A percentile compares a stretch with the other conserved stretches of the same genome.
phyloP scores from a whole-genome alignment of 2,797 vertebrate species.

The Rhinoraja longicauda region DNA sequence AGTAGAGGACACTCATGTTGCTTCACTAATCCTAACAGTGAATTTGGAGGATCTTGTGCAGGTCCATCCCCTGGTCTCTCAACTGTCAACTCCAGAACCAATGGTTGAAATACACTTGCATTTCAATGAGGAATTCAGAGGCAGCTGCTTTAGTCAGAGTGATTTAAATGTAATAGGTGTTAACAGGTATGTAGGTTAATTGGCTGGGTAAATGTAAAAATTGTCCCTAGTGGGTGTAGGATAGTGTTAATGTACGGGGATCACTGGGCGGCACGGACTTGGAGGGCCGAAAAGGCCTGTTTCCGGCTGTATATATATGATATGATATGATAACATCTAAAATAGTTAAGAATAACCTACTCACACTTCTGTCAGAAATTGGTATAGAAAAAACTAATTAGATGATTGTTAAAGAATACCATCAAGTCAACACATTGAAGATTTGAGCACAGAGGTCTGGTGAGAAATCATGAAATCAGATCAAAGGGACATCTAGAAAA shows the following conservation, averaged over 20 bases:
- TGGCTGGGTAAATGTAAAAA: too few relatives aligned
- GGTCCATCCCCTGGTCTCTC: background rate
- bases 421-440: background rate
- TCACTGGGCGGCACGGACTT: too few relatives aligned
- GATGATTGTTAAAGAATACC: background rate
- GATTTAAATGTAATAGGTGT: background rate
- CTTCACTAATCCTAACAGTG: too few relatives aligned
- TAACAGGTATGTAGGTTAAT: too few relatives aligned
- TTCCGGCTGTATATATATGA: too few relatives aligned
- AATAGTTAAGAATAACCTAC: background rate
- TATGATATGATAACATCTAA: too few relatives aligned
- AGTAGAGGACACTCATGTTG: too few relatives aligned
- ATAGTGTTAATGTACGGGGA: too few relatives aligned
- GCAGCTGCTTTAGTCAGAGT: background rate
- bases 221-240: too few relatives aligned
- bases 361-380: background rate
- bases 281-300: too few relatives aligned
- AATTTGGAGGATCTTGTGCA: too few relatives aligned
- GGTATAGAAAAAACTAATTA: background rate
- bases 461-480: background rate
- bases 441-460: background rate
- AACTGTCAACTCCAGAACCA: background rate
- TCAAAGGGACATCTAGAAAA: background rate
- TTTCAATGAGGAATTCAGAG: background rate
- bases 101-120: background rate